These are phyloP conservation scores for Lepus townsendii DNA, from an alignment of 2,797 vertebrate species.

Conservation along the genomic window DNA sequence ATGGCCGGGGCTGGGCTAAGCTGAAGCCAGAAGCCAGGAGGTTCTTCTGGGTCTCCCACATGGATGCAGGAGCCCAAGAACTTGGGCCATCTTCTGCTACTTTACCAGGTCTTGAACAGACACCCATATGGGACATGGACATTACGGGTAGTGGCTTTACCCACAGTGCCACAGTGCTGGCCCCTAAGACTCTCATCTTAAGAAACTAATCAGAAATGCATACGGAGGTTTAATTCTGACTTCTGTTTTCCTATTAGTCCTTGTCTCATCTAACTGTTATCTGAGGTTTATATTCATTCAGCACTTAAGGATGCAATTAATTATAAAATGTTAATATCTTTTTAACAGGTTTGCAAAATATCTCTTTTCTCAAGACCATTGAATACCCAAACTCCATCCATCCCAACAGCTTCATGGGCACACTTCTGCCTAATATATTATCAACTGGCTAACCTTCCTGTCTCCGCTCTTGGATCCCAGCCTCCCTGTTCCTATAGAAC, in stretches of 20 bases:
- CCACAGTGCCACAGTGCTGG: too few relatives aligned
- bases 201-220: neutral
- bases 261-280: slow-evolving; percentile 33
- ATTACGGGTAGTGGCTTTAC: too few relatives aligned
- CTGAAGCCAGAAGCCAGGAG: too few relatives aligned
- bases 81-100: too few relatives aligned
- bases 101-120: too few relatives aligned
- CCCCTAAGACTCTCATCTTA: neutral
- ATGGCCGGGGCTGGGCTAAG: too few relatives aligned
- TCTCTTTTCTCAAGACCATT: neutral
- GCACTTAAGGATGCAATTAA: neutral
- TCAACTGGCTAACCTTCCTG: neutral
- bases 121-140: too few relatives aligned
- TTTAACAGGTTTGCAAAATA: neutral
- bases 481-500: neutral
- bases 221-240: neutral
- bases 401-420: neutral
- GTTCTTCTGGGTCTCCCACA: too few relatives aligned
- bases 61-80: too few relatives aligned
- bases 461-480: neutral
- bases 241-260: neutral
- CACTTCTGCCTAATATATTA: neutral
- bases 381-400: neutral
- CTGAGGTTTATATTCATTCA: neutral
- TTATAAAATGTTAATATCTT: slow-evolving; percentile 44